Conservation (phyloP, 2,797 vertebrate genomes). For the Glossophaga mutica region DNA sequence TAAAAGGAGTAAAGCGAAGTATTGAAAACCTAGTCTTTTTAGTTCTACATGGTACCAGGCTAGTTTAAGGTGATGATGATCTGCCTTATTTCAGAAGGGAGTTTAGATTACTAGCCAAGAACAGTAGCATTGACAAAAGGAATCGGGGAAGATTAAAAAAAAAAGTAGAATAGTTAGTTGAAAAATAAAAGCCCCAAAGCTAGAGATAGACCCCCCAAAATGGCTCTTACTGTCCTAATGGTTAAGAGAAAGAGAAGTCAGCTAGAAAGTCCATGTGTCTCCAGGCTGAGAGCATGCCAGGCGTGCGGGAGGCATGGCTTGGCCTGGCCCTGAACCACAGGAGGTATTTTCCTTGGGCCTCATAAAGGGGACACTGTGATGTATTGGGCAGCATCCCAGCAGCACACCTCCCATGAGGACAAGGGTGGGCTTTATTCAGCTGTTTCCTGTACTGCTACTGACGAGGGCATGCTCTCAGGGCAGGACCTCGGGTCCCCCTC, state of each 20-base stretch:
- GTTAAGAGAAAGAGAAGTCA: neutral
- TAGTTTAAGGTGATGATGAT: neutral
- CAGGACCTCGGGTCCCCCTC: neutral
- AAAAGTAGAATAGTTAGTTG: neutral
- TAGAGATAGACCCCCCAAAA: neutral
- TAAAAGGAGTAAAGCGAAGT: neutral
- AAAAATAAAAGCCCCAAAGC: slow-evolving; percentile 1
- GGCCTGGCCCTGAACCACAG: neutral
- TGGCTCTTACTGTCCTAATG: neutral
- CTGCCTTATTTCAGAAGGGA: neutral
- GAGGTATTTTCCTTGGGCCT: neutral
- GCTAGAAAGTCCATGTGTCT: neutral
- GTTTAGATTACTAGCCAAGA: neutral
- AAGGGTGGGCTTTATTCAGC: neutral
- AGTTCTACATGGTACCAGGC: neutral
- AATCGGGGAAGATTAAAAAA: neutral
- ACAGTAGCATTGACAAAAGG: neutral
- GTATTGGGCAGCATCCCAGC: neutral
- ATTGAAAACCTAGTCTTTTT: neutral
- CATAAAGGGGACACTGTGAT: slow-evolving; percentile 52
- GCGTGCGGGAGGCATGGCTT: slow-evolving; percentile 1
- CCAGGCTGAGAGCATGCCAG: neutral
- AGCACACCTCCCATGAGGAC: neutral
- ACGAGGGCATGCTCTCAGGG: neutral
- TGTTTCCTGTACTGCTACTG: neutral